phyloP scores from a whole-genome alignment of 2,797 vertebrate species.

The Hozukius guyotensis region DNA sequence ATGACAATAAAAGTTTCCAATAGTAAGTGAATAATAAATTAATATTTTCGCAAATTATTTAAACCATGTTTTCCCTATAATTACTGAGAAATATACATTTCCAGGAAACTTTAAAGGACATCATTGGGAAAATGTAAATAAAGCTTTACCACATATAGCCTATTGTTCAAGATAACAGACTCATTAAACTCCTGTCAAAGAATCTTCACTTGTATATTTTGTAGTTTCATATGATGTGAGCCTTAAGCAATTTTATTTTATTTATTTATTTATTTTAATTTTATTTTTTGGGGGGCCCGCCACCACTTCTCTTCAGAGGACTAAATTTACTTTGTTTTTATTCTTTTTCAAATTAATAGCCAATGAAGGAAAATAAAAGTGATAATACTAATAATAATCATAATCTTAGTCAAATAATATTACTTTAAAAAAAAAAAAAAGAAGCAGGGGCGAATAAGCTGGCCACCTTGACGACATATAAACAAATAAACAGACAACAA shows the following conservation, averaged over 20 bases:
- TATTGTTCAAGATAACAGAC: background rate
- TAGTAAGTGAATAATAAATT: background rate
- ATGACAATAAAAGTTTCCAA: background rate
- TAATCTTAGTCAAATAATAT: too few species aligned
- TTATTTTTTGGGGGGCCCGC: too few species aligned
- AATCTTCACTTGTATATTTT: background rate
- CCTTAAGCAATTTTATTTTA: background rate
- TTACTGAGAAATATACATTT: background rate
- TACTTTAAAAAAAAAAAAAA: too few species aligned
- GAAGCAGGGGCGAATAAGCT: too few species aligned
- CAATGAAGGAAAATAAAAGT: too few species aligned
- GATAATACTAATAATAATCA: too few species aligned
- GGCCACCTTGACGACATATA: too few species aligned
- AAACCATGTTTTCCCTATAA: background rate
- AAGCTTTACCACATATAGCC: background rate
- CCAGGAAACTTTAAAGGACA: background rate
- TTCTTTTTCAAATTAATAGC: too few species aligned
- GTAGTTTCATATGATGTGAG: background rate
- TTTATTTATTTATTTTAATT: too few species aligned
- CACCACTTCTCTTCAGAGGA: too few species aligned
- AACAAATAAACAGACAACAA: too few species aligned
- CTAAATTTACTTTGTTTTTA: too few species aligned
- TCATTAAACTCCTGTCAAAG: background rate
- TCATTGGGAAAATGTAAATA: background rate
- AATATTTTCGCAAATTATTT: background rate